Conservation (phyloP, 2,888 invertebrate genomes). For the Synanthedon formicaeformis region DNA sequence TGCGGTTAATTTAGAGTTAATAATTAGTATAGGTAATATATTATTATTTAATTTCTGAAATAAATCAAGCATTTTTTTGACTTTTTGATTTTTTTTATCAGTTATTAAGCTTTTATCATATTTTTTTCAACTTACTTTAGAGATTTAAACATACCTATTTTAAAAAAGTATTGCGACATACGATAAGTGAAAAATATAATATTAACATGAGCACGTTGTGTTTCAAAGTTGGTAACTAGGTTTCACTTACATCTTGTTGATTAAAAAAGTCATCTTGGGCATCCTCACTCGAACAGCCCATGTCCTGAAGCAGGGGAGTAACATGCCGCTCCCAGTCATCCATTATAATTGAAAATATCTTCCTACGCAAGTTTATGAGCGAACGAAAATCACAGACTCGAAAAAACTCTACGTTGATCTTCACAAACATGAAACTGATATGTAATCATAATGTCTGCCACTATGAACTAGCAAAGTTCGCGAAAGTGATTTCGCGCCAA, state of each 20-base stretch:
- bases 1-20: too few relatives aligned
- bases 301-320: conserved; percentile 70
- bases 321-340: conserved; percentile 74
- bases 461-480: conserved; percentile 23
- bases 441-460: conserved; percentile 41
- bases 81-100: too few relatives aligned
- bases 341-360: conserved; percentile 41
- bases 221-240: too few relatives aligned
- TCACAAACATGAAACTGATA: conserved; percentile 36
- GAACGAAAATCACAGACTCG: conserved; percentile 41
- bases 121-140: too few relatives aligned
- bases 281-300: conserved; percentile 66
- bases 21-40: too few relatives aligned
- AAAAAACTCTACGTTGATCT: conserved; percentile 15
- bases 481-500: conserved; percentile 58
- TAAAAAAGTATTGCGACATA: too few relatives aligned
- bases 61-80: too few relatives aligned
- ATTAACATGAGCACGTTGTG: too few relatives aligned
- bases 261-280: conserved; percentile 71
- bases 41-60: too few relatives aligned
- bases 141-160: too few relatives aligned
- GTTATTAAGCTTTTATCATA: too few relatives aligned
- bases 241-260: conserved; percentile 69
- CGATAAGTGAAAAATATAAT: too few relatives aligned
- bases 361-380: conserved; percentile 28